Conservation (phyloP, 2,888 invertebrate species). For the Ditula angustiorana region DNA sequence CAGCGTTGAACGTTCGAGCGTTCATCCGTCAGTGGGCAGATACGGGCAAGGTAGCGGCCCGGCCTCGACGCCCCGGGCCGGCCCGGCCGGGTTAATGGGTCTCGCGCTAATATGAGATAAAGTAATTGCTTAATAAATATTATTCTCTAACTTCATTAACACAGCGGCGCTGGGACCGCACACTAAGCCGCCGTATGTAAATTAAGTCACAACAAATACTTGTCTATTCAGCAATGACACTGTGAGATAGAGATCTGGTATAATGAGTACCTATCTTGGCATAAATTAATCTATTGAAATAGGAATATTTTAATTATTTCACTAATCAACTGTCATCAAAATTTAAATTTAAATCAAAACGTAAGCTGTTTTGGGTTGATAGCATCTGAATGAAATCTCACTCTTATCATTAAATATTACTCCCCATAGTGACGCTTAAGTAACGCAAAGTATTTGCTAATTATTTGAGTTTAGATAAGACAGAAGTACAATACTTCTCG, state of each 20-base stretch:
- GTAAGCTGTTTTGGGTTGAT: no score
- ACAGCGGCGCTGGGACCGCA: conserved; percentile 55
- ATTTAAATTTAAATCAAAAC: no score
- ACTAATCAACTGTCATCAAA: not conserved
- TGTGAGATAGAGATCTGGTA: conserved; percentile 42
- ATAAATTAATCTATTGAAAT: not conserved
- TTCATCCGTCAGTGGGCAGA: conserved; percentile 61
- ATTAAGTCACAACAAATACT: conserved; percentile 41
- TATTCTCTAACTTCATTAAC: conserved; percentile 64
- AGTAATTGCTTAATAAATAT: conserved; percentile 74
- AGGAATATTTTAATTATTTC: not conserved
- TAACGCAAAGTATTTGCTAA: no score
- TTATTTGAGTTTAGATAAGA: no score
- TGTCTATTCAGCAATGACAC: conserved; percentile 20
- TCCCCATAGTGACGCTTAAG: no score
- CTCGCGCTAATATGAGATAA: conserved; percentile 69
- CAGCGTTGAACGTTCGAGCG: conserved; percentile 46
- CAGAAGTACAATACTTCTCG: no score
- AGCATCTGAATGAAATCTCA: no score
- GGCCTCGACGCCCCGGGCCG: conserved; percentile 39
- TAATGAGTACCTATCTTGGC: conserved; percentile 24
- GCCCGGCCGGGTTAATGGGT: conserved; percentile 60
- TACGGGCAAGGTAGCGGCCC: conserved; percentile 40
- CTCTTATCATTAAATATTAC: no score
- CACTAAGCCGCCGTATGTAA: conserved; percentile 52